Evolutionary conservation across 2,888 invertebrate species (phyloP), one percentile per base, ranked within the genome.

Genomic region (Nezara viridula): DNA sequence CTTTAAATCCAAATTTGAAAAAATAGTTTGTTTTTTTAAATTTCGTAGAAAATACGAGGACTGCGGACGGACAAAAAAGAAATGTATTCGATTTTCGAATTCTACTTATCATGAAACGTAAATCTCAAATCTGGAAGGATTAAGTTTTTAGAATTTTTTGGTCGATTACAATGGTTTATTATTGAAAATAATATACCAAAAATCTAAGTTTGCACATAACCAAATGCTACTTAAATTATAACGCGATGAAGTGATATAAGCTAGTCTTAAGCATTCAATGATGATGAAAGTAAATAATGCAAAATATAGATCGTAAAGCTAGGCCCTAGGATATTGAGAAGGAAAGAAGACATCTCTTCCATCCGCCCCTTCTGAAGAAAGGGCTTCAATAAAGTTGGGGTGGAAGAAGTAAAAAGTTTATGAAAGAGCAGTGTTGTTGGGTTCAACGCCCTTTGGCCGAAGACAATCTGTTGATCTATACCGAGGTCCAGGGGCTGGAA

Each of bases 391-490:
- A 81, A 81, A 81, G 81, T 81, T 47, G 44, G 44, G 44, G 81
- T 32, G n/a, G 37, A 81, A 81, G 81, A 81, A 47, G 44, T 44
- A 81, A 81, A 81, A 81, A 81, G 44, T 81, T 81, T 81, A 81
- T 81, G 81, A 81, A 81, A 81, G 40, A 81, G n/a, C 44, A 24
- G 40, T 81, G 44, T 5, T 40, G 40, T 44, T 3, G 81, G 81
- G 81, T 24, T 81, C 44, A 81, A 81, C 81, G 81, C 81, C 81
- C 44, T n/a, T 44, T 27, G 24, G 44, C 81, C 81, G 81, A 81
- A 81, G 44, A 47, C 81, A 81, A 81, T 81, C 44, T 44, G 44
- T 44, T 81, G 81, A 81, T 81, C 44, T 81, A 44, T 81, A 24
- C 81, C 44, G 12, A n/a, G n/a, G 44, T n/a, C 44, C 16, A 44